A percentile compares a stretch with the other conserved stretches of the same genome.
phyloP scores from a whole-genome alignment of 2,797 vertebrate genomes.

The Hapalemur alaotrensis region DNA sequence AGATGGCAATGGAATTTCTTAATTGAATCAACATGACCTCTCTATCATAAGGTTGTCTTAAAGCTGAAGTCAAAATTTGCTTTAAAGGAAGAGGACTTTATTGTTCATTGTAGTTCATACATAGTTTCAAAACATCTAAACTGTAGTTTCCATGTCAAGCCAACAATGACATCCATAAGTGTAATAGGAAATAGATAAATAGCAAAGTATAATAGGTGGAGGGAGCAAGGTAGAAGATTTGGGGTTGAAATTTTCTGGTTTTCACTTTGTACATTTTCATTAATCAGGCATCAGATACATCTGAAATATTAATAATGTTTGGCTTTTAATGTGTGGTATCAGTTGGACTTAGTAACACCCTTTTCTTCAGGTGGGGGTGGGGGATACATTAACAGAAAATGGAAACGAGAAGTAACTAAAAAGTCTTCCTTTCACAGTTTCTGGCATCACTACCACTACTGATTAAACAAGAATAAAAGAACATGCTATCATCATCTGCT shows the following conservation, averaged over 20 bases:
- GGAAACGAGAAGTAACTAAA: constrained; percentile 55
- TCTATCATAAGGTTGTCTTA: constrained; percentile 1
- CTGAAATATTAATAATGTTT: constrained; percentile 8
- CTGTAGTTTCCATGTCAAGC: not conserved
- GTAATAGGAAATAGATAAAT: not conserved
- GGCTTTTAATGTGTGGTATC: not conserved
- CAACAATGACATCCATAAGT: not conserved
- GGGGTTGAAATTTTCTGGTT: not conserved
- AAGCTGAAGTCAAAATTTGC: not conserved
- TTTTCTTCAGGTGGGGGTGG: not conserved
- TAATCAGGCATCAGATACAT: not conserved
- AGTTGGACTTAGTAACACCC: not conserved
- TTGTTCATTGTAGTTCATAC: not conserved
- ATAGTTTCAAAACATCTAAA: not conserved
- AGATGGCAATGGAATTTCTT: not conserved
- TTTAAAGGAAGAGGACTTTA: not conserved
- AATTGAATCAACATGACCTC: not conserved
- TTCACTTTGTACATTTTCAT: not conserved
- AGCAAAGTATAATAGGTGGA: not conserved
- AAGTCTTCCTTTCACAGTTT: constrained; percentile 52
- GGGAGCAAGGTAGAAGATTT: not conserved
- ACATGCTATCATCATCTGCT: not conserved
- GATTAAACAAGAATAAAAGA: constrained; percentile 37
- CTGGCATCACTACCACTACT: not conserved
- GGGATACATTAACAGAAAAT: not conserved